Conservation (phyloP, 2,888 invertebrate species). For the Drosophila austrosaltans region DNA sequence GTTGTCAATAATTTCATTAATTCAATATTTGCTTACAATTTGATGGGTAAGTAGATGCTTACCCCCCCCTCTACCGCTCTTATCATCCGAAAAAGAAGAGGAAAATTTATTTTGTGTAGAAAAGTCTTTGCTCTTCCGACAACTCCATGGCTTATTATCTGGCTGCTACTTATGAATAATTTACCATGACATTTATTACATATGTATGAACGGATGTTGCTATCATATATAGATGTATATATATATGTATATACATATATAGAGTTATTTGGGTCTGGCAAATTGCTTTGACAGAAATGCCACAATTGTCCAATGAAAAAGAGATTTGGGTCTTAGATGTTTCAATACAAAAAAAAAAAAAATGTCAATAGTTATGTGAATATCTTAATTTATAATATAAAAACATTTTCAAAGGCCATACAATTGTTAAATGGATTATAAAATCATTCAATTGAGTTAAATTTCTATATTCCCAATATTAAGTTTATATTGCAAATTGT, state of each 20-base stretch:
- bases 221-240: neutral
- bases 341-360: neutral
- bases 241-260: neutral
- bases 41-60: constrained; percentile 22
- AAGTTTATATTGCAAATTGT: too few relatives aligned
- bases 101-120: neutral
- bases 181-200: constrained; percentile 46
- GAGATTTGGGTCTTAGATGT: constrained; percentile 7
- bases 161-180: constrained; percentile 67
- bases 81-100: neutral
- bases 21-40: constrained; percentile 61
- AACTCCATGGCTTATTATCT: constrained; percentile 13
- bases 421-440: too few relatives aligned
- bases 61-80: neutral
- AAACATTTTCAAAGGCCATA: too few relatives aligned
- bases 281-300: constrained; percentile 53
- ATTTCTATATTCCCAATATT: too few relatives aligned
- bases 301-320: constrained; percentile 5
- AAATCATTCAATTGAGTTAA: too few relatives aligned
- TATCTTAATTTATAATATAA: too few relatives aligned
- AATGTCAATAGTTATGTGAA: too few relatives aligned
- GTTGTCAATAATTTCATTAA: constrained; percentile 73
- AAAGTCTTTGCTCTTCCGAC: constrained; percentile 8
- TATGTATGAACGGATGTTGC: constrained; percentile 18
- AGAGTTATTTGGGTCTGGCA: constrained; percentile 45